These are phyloP conservation scores for Antennarius striatus DNA, from an alignment of 2,113 vertebrate genomes.

Conservation along the genomic window DNA sequence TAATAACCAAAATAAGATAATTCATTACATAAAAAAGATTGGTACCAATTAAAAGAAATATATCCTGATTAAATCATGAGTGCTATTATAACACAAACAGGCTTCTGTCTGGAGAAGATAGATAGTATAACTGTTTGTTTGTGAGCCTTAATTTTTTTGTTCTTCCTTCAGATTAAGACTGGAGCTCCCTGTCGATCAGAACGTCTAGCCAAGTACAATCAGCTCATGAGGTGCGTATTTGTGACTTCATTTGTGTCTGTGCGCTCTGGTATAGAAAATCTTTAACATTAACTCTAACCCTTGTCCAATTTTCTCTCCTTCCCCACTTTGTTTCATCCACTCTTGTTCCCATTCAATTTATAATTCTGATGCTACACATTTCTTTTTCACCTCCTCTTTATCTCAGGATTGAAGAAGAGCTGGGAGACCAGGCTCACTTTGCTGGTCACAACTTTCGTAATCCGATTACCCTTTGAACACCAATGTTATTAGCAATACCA, in stretches of 20 bases:
- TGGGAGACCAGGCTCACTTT: conserved; percentile 90
- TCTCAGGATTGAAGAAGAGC: conserved; percentile 91
- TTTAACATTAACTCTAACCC: background rate
- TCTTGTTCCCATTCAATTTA: background rate
- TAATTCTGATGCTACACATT: conserved; percentile 14
- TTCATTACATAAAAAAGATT: no score
- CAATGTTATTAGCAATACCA: background rate
- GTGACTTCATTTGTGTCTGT: background rate
- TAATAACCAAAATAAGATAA: no score
- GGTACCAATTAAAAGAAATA: no score
- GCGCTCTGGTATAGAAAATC: background rate
- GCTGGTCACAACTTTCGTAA: conserved; percentile 94
- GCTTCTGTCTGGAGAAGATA: no score
- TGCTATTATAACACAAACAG: no score
- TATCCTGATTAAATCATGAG: no score
- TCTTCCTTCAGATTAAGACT: conserved; percentile 86
- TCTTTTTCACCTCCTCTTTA: conserved; percentile 16
- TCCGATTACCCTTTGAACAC: conserved; percentile 87
- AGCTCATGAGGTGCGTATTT: conserved; percentile 89
- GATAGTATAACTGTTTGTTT: no score
- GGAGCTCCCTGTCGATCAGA: conserved; percentile 94
- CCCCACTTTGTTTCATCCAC: conserved; percentile 6
- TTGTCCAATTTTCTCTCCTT: conserved; percentile 8
- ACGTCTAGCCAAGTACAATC: conserved; percentile 94
- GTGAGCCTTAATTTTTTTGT: background rate